A percentile compares a stretch with the other conserved stretches of the same genome.
These are phyloP conservation scores for Pyralis farinalis DNA, from an alignment of 2,888 invertebrate genomes.

Conservation along the genomic window DNA sequence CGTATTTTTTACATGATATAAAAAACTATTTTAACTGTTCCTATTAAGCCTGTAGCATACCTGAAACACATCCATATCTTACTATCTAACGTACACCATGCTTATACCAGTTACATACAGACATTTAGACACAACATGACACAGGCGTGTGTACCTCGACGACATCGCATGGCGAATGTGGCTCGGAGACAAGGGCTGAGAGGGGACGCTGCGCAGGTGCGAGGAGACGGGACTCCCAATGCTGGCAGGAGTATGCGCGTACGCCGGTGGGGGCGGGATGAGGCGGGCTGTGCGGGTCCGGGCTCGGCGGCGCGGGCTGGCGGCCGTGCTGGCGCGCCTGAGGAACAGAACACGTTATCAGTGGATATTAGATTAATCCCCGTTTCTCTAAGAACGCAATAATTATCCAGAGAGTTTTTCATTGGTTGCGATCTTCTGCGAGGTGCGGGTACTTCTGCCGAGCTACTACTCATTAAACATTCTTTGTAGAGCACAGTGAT, in stretches of 20 bases:
- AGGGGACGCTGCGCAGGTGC: conserved; percentile 71
- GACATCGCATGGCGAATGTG: conserved; percentile 67
- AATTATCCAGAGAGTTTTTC: too few relatives aligned
- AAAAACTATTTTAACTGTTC: too few relatives aligned
- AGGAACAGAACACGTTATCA: background rate
- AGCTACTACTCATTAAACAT: too few relatives aligned
- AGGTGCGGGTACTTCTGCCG: too few relatives aligned
- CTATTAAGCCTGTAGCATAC: background rate
- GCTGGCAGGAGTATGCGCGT: conserved; percentile 82
- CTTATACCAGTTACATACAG: conserved; percentile 38
- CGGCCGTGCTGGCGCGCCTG: conserved; percentile 80
- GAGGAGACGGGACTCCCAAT: conserved; percentile 79
- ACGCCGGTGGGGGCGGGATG: conserved; percentile 80
- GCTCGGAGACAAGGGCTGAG: conserved; percentile 72
- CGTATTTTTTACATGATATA: too few relatives aligned
- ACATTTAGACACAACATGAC: conserved; percentile 31
- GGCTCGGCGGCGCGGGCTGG: conserved; percentile 76
- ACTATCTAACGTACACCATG: conserved; percentile 19
- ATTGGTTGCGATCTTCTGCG: too few relatives aligned
- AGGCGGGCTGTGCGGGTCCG: conserved; percentile 73
- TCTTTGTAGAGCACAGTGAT: too few relatives aligned
- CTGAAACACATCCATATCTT: background rate
- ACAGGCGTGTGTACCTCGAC: conserved; percentile 62
- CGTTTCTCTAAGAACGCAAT: too few relatives aligned
- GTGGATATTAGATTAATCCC: too few relatives aligned